Conservation (phyloP, 2,888 invertebrate genomes). For the Clanis bilineata region DNA sequence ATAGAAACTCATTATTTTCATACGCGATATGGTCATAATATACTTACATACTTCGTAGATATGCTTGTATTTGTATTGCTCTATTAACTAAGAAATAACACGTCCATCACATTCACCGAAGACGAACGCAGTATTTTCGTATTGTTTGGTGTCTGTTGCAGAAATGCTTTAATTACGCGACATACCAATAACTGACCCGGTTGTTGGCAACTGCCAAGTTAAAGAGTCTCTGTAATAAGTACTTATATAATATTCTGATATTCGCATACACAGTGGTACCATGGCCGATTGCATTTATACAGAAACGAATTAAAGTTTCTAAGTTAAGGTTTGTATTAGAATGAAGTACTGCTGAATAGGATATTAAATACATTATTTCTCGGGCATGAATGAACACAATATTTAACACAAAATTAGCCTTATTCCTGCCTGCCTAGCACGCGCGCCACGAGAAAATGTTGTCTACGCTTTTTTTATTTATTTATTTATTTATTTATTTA, state of each 20-base stretch:
- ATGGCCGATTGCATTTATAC: neutral
- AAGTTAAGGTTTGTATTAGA: neutral
- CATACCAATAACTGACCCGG: constrained; percentile 28
- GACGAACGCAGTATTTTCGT: neutral
- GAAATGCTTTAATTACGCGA: constrained; percentile 37
- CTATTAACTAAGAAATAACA: too few species aligned
- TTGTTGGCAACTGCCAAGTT: constrained; percentile 19
- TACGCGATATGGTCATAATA: too few species aligned
- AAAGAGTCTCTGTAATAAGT: neutral
- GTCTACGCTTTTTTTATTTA: too few species aligned
- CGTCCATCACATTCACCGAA: neutral
- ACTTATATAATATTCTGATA: neutral
- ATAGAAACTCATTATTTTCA: too few species aligned
- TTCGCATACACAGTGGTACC: neutral
- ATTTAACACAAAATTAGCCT: too few species aligned
- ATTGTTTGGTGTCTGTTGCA: constrained; percentile 29
- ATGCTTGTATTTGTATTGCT: too few species aligned
- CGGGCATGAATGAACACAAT: too few species aligned
- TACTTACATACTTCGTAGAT: too few species aligned
- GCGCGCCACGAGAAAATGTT: too few species aligned
- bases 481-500: too few species aligned
- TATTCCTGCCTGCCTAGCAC: too few species aligned
- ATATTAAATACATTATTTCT: too few species aligned
- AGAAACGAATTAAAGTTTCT: neutral
- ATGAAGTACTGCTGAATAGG: neutral